Percentiles rank a stretch among this genome's conserved stretches.
Conservation (phyloP, 2,113 vertebrate genomes). For the Dolichallabes microphthalmus region DNA sequence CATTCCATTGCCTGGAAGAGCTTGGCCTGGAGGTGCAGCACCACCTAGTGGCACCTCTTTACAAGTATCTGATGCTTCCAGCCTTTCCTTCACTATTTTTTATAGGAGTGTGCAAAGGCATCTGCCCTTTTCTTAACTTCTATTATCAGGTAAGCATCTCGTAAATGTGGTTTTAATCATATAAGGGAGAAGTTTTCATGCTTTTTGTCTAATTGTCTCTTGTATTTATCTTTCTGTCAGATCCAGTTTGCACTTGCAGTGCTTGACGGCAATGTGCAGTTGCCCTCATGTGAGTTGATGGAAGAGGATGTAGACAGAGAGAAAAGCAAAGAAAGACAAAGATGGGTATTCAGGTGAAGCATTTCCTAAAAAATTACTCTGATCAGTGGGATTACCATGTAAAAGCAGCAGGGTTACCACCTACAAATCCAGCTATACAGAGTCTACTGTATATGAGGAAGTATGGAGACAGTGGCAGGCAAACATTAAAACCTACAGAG, state of each 20-base stretch:
- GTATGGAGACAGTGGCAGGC: constrained; percentile 55
- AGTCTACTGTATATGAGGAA: constrained; percentile 64
- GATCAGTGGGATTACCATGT: constrained; percentile 70
- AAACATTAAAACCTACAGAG: constrained; percentile 61
- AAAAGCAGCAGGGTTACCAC: constrained; percentile 51
- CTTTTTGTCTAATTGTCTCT: neutral
- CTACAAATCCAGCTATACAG: constrained; percentile 52
- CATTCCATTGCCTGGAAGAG: constrained; percentile 63
- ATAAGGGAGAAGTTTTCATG: neutral
- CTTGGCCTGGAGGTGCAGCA: constrained; percentile 66
- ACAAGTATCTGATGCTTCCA: constrained; percentile 70
- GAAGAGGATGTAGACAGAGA: constrained; percentile 51
- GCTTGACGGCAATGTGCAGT: constrained; percentile 56
- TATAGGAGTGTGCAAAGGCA: constrained; percentile 73
- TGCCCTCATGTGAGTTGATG: constrained; percentile 63
- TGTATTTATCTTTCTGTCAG: constrained; percentile 46
- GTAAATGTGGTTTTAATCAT: neutral
- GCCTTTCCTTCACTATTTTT: constrained; percentile 74
- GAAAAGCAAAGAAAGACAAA: constrained; percentile 49
- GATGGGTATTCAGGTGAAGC: constrained; percentile 55
- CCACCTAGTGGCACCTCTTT: constrained; percentile 69
- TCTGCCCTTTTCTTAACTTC: constrained; percentile 78
- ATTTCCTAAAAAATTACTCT: constrained; percentile 60
- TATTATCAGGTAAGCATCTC: constrained; percentile 71
- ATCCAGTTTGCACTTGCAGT: constrained; percentile 65